phyloP scores from a whole-genome alignment of 2,797 vertebrate genomes.

The Sandelia bainsii region DNA sequence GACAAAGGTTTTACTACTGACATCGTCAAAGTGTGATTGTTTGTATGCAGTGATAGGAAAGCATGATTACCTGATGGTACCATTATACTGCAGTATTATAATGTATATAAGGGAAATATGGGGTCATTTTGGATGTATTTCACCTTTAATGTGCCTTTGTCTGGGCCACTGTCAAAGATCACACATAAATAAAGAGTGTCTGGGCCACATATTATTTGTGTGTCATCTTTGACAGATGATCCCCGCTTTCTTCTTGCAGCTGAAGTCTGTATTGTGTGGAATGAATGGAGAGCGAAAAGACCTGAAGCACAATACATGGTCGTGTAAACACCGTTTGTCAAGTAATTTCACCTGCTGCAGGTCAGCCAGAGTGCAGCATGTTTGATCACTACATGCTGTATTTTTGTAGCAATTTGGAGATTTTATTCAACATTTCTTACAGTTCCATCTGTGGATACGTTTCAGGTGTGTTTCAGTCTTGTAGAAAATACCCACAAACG shows the following conservation, averaged over 20 bases:
- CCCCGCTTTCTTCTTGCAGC: neutral
- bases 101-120: neutral
- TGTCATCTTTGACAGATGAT: neutral
- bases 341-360: slow-evolving; percentile 12
- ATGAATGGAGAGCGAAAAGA: slow-evolving; percentile 2
- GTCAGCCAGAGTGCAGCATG: slow-evolving; percentile 19
- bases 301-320: slow-evolving; percentile 14
- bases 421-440: neutral
- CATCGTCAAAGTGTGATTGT: slow-evolving; percentile 14
- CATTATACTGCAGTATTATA: slow-evolving; percentile 2
- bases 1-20: slow-evolving; percentile 19
- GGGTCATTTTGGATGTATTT: slow-evolving; percentile 7
- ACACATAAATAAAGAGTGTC: no score
- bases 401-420: neutral
- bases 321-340: slow-evolving; percentile 13
- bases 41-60: slow-evolving; percentile 18
- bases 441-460: neutral
- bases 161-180: neutral
- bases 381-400: slow-evolving; percentile 2
- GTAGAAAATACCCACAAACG: slow-evolving; percentile 12
- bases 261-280: neutral
- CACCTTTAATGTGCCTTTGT: slow-evolving; percentile 12
- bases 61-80: slow-evolving; percentile 7
- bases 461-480: neutral
- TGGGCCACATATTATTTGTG: neutral